Evolutionary conservation across 2,113 vertebrate genomes (phyloP).

Genomic region (human): GRCh38 chrX:4028001-4028500

Average conservation of each 20-base stretch:
- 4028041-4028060: not conserved
- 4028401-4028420: constrained; percentile 75
- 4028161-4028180: accelerated
- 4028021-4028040: not conserved
- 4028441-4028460: constrained; percentile 54
- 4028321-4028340: constrained; percentile 42
- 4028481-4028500: constrained; percentile 69
- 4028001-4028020: not conserved
- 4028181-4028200: not conserved
- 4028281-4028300: not conserved
- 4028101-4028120: accelerated
- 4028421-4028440: constrained; percentile 53
- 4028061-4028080: not conserved
- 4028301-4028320: not conserved
- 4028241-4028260: not conserved
- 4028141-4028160: accelerated
- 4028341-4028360: constrained; percentile 74
- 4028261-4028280: constrained; percentile 44
- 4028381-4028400: constrained; percentile 73
- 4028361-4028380: constrained; percentile 79
- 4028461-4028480: constrained; percentile 69
- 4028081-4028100: not conserved
- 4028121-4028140: accelerated
- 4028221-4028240: not conserved
- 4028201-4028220: not conserved